A percentile compares a stretch with the other conserved stretches of the same genome.
Conservation (phyloP, 2,797 vertebrate species). For the Peromyscus melanophrys region DNA sequence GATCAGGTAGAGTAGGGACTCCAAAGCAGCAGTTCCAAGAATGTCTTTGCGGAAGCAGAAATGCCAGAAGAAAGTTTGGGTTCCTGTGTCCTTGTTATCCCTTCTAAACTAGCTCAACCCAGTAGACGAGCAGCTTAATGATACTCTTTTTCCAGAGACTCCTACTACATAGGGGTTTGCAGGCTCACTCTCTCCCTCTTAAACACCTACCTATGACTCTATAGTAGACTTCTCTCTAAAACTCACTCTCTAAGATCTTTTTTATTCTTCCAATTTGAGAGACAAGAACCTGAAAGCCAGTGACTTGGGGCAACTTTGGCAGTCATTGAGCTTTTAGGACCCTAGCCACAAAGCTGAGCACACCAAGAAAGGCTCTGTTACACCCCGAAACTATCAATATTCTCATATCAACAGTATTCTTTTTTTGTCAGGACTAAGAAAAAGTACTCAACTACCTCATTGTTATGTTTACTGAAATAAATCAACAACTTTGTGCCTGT, state of each 20-base stretch:
- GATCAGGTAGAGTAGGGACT: background rate
- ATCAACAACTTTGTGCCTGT: background rate
- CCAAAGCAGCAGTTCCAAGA: background rate
- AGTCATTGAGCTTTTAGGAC: background rate
- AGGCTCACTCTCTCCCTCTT: background rate
- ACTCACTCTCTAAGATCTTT: too few species aligned
- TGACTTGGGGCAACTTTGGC: background rate
- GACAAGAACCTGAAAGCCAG: background rate
- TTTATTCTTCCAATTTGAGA: background rate
- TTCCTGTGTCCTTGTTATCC: background rate
- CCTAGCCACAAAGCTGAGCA: background rate
- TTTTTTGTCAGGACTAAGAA: background rate
- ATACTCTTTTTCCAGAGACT: background rate
- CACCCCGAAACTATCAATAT: background rate
- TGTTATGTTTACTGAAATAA: conserved; percentile 11
- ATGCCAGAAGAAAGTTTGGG: background rate
- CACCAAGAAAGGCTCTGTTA: background rate
- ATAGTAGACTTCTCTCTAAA: background rate
- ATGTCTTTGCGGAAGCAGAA: background rate
- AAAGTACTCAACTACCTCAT: background rate
- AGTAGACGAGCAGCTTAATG: background rate
- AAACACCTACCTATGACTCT: background rate
- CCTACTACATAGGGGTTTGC: background rate
- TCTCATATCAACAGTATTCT: background rate
- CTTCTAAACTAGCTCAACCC: background rate